Evolutionary conservation across 2,113 vertebrate species (phyloP).

Genomic region (Silurus glanis): DNA sequence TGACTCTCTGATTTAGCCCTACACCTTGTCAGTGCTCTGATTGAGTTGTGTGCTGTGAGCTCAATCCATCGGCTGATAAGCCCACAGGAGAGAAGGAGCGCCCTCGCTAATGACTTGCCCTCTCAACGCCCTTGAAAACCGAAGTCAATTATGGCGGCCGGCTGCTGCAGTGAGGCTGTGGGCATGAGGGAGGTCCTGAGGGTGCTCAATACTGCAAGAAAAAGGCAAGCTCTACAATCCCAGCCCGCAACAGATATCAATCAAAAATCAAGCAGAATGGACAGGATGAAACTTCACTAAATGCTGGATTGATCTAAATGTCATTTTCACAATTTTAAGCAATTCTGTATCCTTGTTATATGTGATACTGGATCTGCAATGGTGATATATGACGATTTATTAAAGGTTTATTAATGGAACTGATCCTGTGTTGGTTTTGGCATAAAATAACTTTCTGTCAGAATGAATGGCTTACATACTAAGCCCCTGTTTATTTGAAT

Average conservation of each 20-base stretch:
- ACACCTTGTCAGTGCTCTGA: slow-evolving; percentile 25
- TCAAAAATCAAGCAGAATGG: slow-evolving; percentile 17
- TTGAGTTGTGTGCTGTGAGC: slow-evolving; percentile 31
- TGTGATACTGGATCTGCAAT: neutral
- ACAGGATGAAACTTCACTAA: slow-evolving; percentile 16
- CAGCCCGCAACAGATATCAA: slow-evolving; percentile 25
- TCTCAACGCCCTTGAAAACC: slow-evolving; percentile 52
- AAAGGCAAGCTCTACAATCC: slow-evolving; percentile 10
- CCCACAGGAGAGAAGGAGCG: slow-evolving; percentile 40
- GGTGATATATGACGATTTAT: neutral
- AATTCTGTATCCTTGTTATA: neutral
- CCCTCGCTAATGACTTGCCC: slow-evolving; percentile 53
- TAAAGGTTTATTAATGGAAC: neutral
- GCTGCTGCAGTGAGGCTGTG: slow-evolving; percentile 26
- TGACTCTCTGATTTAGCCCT: slow-evolving; percentile 27
- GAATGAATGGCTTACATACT: neutral
- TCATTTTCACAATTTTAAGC: slow-evolving; percentile 16
- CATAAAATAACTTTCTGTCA: neutral
- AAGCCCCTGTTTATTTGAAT: slow-evolving; percentile 1
- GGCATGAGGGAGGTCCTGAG: slow-evolving; percentile 23
- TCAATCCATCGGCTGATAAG: slow-evolving; percentile 54
- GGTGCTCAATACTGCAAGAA: slow-evolving; percentile 5
- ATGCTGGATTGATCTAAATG: slow-evolving; percentile 32
- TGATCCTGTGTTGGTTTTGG: neutral
- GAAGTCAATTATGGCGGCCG: slow-evolving; percentile 46